phyloP scores from a whole-genome alignment of 2,888 invertebrate species.

The Hololepta plana region DNA sequence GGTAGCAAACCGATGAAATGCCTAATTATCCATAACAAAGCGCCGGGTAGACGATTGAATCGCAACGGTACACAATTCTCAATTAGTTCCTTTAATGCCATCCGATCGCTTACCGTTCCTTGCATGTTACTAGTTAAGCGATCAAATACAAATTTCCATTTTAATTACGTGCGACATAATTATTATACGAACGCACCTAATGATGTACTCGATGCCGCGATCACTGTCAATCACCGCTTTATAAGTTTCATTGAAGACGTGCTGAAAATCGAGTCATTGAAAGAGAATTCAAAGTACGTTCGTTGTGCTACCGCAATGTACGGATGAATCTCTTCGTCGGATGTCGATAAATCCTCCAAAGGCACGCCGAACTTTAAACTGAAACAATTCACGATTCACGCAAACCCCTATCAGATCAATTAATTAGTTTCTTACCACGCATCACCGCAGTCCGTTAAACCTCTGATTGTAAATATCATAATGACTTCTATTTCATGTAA shows the following conservation, averaged over 20 bases:
- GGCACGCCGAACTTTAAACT: conserved; percentile 9
- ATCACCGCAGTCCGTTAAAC: too few relatives aligned
- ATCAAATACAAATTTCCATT: conserved; percentile 2
- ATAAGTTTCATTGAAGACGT: conserved; percentile 6
- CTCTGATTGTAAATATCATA: too few relatives aligned
- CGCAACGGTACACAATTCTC: conserved; percentile 8
- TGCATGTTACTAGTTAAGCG: conserved; percentile 6
- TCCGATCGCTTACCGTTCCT: conserved; percentile 6
- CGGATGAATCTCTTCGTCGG: conserved; percentile 7
- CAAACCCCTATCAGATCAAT: too few relatives aligned
- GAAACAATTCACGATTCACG: too few relatives aligned
- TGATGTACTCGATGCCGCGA: conserved; percentile 5
- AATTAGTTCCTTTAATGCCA: conserved; percentile 6
- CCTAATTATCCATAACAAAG: conserved; percentile 11
- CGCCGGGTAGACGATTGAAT: conserved; percentile 9
- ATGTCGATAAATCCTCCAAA: conserved; percentile 8
- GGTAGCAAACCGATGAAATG: conserved; percentile 13
- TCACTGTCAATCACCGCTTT: conserved; percentile 6
- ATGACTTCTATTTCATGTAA: too few relatives aligned
- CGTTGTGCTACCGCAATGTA: conserved; percentile 6
- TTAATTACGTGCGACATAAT: too few relatives aligned
- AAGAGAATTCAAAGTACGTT: neutral
- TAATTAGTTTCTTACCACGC: too few relatives aligned
- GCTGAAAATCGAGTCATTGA: conserved; percentile 5
- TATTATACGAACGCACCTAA: conserved; percentile 6